These are phyloP conservation scores for Molossus alvarezi DNA, from an alignment of 2,797 vertebrate species.

Conservation along the genomic window DNA sequence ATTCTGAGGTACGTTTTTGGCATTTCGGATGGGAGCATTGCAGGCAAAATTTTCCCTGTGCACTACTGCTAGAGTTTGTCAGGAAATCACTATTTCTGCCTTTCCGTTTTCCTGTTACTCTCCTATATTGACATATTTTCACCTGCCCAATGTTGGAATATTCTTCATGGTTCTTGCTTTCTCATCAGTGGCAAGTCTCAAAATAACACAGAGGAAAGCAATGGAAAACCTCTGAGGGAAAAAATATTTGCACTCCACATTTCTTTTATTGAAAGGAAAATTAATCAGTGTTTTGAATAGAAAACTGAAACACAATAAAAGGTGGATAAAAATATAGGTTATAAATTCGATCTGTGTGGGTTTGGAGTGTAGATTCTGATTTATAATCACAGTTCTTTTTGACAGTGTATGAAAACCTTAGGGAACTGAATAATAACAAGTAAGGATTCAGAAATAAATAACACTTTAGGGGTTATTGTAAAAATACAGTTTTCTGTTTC, in stretches of 20 bases:
- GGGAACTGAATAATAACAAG: conserved; percentile 49
- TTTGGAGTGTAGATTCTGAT: conserved; percentile 57
- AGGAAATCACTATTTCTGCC: background rate
- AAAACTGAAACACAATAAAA: conserved; percentile 72
- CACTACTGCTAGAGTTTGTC: background rate
- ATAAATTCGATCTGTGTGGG: conserved; percentile 41
- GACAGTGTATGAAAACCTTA: conserved; percentile 23
- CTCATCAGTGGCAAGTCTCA: background rate
- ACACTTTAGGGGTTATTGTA: conserved; percentile 72
- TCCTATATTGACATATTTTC: background rate
- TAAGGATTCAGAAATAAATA: conserved; percentile 75
- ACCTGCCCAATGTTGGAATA: background rate
- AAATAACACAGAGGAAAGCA: conserved; percentile 46
- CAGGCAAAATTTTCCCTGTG: background rate
- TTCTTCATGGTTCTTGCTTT: conserved; percentile 38
- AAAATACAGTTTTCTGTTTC: conserved; percentile 71
- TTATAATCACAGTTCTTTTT: conserved; percentile 60
- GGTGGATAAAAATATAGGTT: conserved; percentile 51
- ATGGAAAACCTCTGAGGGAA: conserved; percentile 21
- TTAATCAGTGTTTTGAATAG: conserved; percentile 71
- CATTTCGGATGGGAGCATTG: background rate
- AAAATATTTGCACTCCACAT: background rate
- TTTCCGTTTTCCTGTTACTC: background rate
- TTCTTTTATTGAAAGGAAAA: conserved; percentile 73
- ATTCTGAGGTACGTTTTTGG: background rate